Evolutionary conservation across 2,888 invertebrate genomes (phyloP), one percentile per base, ranked within the genome.

Genomic region (Polydrusus pterygomalis): DNA sequence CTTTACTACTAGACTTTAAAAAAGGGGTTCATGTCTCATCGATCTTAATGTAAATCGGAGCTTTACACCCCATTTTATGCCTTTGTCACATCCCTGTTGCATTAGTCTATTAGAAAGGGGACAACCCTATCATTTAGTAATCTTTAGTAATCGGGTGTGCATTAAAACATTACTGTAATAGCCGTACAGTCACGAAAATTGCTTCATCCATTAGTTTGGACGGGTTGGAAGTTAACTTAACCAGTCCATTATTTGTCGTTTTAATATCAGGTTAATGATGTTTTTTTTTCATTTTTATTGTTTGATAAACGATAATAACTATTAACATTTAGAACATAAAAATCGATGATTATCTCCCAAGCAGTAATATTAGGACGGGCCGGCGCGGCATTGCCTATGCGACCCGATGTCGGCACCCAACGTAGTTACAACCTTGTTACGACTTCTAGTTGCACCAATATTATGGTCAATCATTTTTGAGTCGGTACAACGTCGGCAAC

Each of bases 41-140:
- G 70, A 60, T 62, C 62, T 70, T 77, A 75, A 79, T 79, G 78
- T 81, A 80, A 81, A 81, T 81, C 81, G 80, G 77, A 78, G 81
- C 79, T 84, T 83, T 81, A 82, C 83, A 84, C 84, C 81, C 83
- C 80, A 81, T 82, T 84, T 82, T 81, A 77, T 80, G 81, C 81
- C 81, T 82, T 83, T 83, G 83, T 83, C 81, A 80, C 80, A 79
- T 79, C 80, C 78, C 79, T 80, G 80, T 80, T 80, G 83, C 84
- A 84, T 84, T 84, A 84, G 83, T 83, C 82, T 83, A 82, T 83
- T 83, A 83, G 82, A 84, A 82, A 77, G 76, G 80, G 82, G 65
- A 83, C 85, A 85, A 86, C 86, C 86, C 86, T 84, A 85, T 85
- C 85, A 83, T 85, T 85, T 85, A 84, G 85, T 85, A 85, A 84